Evolutionary conservation across 2,888 invertebrate species (phyloP).

Genomic region (Drosophila cracens): DNA sequence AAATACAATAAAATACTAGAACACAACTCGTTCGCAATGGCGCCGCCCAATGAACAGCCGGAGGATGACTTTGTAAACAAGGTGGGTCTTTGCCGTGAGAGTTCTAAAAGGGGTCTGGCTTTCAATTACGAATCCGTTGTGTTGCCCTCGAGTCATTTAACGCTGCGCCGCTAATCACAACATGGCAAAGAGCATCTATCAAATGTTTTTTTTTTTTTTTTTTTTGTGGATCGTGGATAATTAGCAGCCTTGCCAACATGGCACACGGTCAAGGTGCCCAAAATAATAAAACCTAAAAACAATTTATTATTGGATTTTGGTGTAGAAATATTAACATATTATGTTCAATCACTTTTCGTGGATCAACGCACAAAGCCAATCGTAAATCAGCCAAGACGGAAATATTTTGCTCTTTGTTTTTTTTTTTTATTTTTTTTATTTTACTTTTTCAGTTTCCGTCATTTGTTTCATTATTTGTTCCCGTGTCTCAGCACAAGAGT

Average conservation of each 20-base stretch:
- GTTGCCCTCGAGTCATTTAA: conserved; percentile 29
- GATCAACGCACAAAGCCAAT: conserved; percentile 9
- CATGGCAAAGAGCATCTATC: not conserved
- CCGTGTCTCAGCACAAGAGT: not conserved
- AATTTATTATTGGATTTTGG: not conserved
- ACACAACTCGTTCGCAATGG: conserved; percentile 34
- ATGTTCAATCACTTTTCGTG: conserved; percentile 15
- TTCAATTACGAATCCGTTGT: conserved; percentile 1
- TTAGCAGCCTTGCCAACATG: conserved; percentile 37
- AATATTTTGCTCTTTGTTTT: conserved; percentile 23
- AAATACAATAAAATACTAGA: not conserved
- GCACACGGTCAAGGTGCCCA: conserved; percentile 49
- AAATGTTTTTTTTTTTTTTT: not conserved
- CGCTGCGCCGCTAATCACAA: conserved; percentile 40
- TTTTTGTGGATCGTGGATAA: conserved; percentile 31
- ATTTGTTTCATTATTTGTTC: not conserved
- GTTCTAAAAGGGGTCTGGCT: not conserved
- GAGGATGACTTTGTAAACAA: conserved; percentile 74
- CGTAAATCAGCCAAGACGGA: conserved; percentile 39
- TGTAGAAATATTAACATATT: conserved; percentile 24
- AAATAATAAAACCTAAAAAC: conserved; percentile 2
- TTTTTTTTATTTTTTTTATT: not conserved
- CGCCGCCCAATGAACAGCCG: conserved; percentile 62
- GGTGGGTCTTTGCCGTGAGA: conserved; percentile 51
- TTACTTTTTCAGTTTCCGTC: conserved; percentile 15